Evolutionary conservation across 2,888 invertebrate genomes (phyloP).

Genomic region (Acheta domesticus): DNA sequence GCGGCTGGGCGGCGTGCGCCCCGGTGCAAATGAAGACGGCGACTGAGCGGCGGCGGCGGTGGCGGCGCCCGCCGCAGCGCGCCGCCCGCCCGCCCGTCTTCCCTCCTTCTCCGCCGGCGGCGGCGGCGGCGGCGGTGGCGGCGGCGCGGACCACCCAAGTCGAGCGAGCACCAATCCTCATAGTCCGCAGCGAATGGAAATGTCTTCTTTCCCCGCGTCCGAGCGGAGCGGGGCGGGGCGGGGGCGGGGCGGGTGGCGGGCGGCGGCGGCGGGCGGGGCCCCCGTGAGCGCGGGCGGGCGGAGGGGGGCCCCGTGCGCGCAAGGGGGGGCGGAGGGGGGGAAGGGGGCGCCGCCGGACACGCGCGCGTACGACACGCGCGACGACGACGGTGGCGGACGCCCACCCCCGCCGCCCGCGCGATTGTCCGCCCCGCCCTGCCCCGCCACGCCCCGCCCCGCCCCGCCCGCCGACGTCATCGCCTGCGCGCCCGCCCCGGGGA

Average conservation of each 20-base stretch:
- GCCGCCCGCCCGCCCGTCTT: neutral
- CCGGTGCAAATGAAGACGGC: constrained; percentile 18
- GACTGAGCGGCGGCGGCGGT: constrained; percentile 18
- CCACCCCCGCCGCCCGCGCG: neutral
- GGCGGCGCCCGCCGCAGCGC: neutral
- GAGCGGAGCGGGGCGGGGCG: neutral
- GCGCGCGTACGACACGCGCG: neutral
- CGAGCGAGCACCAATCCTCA: constrained; percentile 18
- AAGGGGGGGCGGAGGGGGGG: neutral
- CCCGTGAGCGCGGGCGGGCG: neutral
- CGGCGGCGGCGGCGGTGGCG: neutral
- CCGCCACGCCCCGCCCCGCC: neutral
- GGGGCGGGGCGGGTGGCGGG: neutral
- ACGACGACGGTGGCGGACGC: neutral
- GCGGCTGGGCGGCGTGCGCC: neutral
- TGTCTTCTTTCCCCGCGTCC: neutral
- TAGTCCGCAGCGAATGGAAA: constrained; percentile 18
- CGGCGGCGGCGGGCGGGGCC: neutral
- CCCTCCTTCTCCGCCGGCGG: neutral
- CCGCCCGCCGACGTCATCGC: neutral
- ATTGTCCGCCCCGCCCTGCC: neutral
- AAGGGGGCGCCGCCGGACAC: neutral
- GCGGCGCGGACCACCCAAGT: constrained; percentile 18
- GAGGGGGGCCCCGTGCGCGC: neutral
- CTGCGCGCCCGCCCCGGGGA: neutral